These are phyloP conservation scores for Holacanthus passer DNA, from an alignment of 2,113 vertebrate species.

Conservation along the genomic window DNA sequence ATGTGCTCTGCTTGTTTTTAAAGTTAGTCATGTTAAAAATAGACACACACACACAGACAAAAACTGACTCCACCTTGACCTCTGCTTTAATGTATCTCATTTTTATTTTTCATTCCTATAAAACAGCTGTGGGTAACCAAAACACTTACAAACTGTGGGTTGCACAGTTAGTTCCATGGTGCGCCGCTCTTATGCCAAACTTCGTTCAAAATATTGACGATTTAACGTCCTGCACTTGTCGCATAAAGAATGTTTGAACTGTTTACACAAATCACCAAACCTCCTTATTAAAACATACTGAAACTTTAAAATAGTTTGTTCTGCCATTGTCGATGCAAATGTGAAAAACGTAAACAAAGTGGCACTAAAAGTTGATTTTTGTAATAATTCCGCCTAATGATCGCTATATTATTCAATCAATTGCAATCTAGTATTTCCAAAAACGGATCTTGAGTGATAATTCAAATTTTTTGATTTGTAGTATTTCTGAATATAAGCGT, in stretches of 20 bases:
- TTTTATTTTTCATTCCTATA: neutral
- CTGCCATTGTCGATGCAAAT: neutral
- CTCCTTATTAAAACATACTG: neutral
- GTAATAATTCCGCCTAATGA: neutral
- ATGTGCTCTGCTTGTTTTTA: neutral
- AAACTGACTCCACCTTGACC: neutral
- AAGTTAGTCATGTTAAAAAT: neutral
- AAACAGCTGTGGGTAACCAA: neutral
- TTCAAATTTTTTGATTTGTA: neutral
- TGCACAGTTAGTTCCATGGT: neutral
- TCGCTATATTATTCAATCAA: neutral
- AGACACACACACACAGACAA: no score
- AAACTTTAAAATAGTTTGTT: neutral
- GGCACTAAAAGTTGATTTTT: neutral
- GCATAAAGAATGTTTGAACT: no score
- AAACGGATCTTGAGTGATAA: no score
- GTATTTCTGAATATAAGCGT: no score
- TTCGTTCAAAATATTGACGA: neutral
- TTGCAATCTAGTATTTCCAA: neutral
- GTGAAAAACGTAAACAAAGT: neutral
- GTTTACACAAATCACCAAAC: neutral
- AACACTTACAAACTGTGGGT: neutral
- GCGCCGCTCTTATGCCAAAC: neutral
- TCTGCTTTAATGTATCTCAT: neutral
- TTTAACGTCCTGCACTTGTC: neutral